Evolutionary conservation across 2,113 vertebrate species (phyloP).

Genomic region (Cyprinodon tularosa): DNA sequence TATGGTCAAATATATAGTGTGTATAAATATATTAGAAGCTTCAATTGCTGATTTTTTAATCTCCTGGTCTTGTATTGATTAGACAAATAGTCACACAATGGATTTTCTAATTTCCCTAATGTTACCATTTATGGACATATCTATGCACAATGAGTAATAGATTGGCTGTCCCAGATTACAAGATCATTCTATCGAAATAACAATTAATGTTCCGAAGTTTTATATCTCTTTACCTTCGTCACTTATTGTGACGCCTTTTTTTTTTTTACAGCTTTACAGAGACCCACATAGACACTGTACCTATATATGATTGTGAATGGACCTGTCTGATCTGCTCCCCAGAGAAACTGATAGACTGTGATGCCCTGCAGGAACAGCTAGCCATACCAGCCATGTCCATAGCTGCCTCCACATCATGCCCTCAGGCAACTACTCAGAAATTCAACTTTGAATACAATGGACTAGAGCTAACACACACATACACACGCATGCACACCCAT

Average conservation of each 20-base stretch:
- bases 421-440: slow-evolving; percentile 83
- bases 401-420: slow-evolving; percentile 71
- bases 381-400: slow-evolving; percentile 73
- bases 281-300: slow-evolving; percentile 42
- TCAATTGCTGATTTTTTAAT: slow-evolving; percentile 36
- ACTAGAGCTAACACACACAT: slow-evolving; percentile 38
- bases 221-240: slow-evolving; percentile 26
- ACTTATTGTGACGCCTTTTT: slow-evolving; percentile 5
- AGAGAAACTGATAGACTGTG: slow-evolving; percentile 77
- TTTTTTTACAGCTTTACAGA: slow-evolving; percentile 49
- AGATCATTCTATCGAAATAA: slow-evolving; percentile 48
- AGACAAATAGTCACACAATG: slow-evolving; percentile 31
- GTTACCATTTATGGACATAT: slow-evolving; percentile 19
- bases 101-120: slow-evolving; percentile 36
- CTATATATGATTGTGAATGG: slow-evolving; percentile 61
- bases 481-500: slow-evolving; percentile 49
- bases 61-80: slow-evolving; percentile 68
- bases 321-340: slow-evolving; percentile 70
- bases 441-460: slow-evolving; percentile 81
- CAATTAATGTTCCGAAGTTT: slow-evolving; percentile 31
- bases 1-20: not conserved
- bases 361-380: slow-evolving; percentile 78
- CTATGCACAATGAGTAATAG: not conserved
- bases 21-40: slow-evolving; percentile 1
- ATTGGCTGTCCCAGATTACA: slow-evolving; percentile 45